Conservation (phyloP, 2,113 vertebrate species). For the Mus musculus region DNA sequence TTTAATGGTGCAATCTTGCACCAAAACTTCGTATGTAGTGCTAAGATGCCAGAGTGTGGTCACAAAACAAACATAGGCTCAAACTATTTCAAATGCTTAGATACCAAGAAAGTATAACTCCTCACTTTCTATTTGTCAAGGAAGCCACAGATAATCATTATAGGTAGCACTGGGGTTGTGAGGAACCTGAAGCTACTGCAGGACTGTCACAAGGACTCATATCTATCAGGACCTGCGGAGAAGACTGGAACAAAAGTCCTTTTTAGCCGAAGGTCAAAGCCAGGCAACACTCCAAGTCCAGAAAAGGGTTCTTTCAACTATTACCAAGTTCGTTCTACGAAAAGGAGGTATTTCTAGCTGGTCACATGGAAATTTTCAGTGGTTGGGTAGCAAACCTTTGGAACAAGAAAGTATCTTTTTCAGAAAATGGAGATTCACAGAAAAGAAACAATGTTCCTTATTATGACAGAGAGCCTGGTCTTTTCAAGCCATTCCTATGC, state of each 20-base stretch:
- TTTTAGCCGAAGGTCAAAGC: neutral
- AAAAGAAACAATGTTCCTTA: neutral
- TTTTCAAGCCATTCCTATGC: neutral
- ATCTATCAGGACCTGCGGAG: conserved; percentile 24
- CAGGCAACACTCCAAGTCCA: conserved; percentile 19
- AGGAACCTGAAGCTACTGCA: conserved; percentile 17
- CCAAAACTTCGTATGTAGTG: neutral
- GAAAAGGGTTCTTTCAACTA: neutral
- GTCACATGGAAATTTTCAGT: neutral
- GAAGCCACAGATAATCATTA: conserved; percentile 45
- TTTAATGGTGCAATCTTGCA: neutral
- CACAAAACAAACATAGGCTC: conserved; percentile 9
- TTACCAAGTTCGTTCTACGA: neutral
- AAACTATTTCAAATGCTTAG: conserved; percentile 3
- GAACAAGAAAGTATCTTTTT: neutral
- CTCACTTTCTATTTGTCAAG: conserved; percentile 32
- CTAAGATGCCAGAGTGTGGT: neutral
- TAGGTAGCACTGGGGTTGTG: neutral
- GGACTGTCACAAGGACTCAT: neutral
- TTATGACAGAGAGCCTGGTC: neutral
- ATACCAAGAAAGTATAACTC: conserved; percentile 24
- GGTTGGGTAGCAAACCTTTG: neutral
- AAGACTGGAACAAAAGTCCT: neutral
- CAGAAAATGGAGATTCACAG: neutral
- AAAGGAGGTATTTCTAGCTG: neutral